These are phyloP conservation scores for Pardosa pseudoannulata DNA, from an alignment of 2,888 invertebrate genomes.

Conservation along the genomic window DNA sequence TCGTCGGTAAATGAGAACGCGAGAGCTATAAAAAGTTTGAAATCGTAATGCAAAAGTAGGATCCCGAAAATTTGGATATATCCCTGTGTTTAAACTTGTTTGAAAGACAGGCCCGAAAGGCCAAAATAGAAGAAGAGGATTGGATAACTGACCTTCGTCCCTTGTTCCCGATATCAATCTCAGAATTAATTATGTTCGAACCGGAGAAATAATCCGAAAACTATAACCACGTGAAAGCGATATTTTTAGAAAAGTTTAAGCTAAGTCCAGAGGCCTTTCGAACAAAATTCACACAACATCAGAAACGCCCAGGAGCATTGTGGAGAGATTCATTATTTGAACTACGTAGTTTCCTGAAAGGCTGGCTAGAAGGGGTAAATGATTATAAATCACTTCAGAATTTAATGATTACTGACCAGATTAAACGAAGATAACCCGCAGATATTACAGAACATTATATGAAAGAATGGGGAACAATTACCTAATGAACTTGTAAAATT, in stretches of 20 bases:
- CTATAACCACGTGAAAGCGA: neutral
- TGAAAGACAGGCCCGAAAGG: too few species aligned
- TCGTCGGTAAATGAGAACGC: too few species aligned
- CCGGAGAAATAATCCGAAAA: neutral
- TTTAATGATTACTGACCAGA: slow-evolving; percentile 3
- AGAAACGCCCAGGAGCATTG: neutral
- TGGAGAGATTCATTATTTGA: neutral
- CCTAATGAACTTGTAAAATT: neutral
- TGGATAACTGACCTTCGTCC: neutral
- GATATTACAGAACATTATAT: neutral
- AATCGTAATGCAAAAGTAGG: too few species aligned
- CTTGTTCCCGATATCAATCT: neutral
- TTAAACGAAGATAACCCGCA: neutral
- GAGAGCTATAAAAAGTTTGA: too few species aligned
- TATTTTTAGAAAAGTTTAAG: neutral
- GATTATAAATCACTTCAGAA: neutral
- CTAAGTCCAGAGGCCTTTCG: neutral
- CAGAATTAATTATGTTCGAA: neutral
- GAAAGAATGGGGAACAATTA: neutral
- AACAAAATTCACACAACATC: neutral
- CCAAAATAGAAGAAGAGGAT: neutral
- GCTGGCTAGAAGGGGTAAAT: neutral
- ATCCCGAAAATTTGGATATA: too few species aligned
- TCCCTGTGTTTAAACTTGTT: too few species aligned
- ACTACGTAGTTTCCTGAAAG: neutral